Evolutionary conservation across 2,888 invertebrate species (phyloP), one percentile per base, ranked within the genome.

Genomic region (Mechanitis messenoides): DNA sequence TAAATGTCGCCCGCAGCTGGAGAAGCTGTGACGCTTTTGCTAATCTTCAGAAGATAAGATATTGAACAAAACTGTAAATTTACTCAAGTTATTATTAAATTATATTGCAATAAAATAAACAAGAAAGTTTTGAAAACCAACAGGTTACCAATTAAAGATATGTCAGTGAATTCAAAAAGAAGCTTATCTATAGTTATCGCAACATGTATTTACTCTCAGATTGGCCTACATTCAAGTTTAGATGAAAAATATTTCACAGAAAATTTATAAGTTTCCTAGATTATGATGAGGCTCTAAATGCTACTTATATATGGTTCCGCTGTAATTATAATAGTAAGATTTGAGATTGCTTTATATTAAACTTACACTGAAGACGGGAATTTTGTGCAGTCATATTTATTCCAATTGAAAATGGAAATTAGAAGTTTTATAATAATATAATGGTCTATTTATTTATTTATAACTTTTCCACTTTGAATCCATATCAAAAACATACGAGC

Each of bases 301-400:
- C 57, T 53, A 45, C 55, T 20, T 20, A 20, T 56, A 56, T 38
- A 56, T 42, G 55, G 57, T 12, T 57, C 50, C 46, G 45, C 55
- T 63, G 59, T 60, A 63, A 63, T 63, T 57, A 63, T 20, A 20
- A 20, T 20, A 20, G 20, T 20, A 60, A 56, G 54, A 62, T 20
- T 20, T 20, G 20, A 1, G 56, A 20, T 47, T n/a, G 12, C 7
- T 38, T 47, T 47, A 28, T 12, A 47, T 47, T 47, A 47, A 47
- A n/a, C 28, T 28, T 6, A 47, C 6, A 47, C 47, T 47, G 20
- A 28, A n/a, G 28, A 28, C n/a, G 20, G 20, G 20, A 20, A 20
- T 20, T 20, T 20, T 20, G 20, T 20, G 20, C 1, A 20, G 20
- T 20, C 20, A 20, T 20, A 20, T 20, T 0, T 20, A 20, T 20